Conservation (phyloP, 2,888 invertebrate species). For the Hedychridium roseum region DNA sequence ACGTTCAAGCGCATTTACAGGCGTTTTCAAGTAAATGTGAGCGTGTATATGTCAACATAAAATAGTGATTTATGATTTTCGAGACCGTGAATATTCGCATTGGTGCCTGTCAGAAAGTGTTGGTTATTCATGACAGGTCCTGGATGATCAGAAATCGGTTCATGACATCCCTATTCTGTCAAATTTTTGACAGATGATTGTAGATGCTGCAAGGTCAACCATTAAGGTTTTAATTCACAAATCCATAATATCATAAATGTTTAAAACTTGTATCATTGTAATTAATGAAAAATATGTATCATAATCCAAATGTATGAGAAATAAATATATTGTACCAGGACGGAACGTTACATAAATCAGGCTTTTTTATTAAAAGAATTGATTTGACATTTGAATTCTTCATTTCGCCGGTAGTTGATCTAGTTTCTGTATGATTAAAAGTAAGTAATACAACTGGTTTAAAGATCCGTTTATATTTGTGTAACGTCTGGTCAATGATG, state of each 20-base stretch:
- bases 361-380: not conserved
- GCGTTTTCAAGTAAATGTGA: conserved; percentile 17
- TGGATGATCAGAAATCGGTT: conserved; percentile 23
- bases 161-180: conserved; percentile 34
- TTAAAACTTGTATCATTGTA: conserved; percentile 60
- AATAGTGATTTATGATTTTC: conserved; percentile 23
- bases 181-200: conserved; percentile 38
- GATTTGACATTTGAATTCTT: not conserved
- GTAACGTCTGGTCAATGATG: too few species aligned
- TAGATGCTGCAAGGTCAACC: conserved; percentile 44
- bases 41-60: conserved; percentile 22
- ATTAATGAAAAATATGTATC: conserved; percentile 55
- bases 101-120: conserved; percentile 27
- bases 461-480: too few species aligned
- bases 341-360: conserved; percentile 32
- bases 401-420: too few species aligned
- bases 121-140: conserved; percentile 28
- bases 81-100: conserved; percentile 28
- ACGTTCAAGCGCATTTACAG: conserved; percentile 23
- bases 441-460: too few species aligned
- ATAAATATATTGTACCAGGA: conserved; percentile 57
- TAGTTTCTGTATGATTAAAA: too few species aligned
- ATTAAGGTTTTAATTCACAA: conserved; percentile 51
- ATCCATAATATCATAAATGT: conserved; percentile 61
- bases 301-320: conserved; percentile 55